A percentile compares a stretch with the other conserved stretches of the same genome.
phyloP scores from a whole-genome alignment of 2,797 vertebrate genomes.

The Odontamblyopus lacepedii region DNA sequence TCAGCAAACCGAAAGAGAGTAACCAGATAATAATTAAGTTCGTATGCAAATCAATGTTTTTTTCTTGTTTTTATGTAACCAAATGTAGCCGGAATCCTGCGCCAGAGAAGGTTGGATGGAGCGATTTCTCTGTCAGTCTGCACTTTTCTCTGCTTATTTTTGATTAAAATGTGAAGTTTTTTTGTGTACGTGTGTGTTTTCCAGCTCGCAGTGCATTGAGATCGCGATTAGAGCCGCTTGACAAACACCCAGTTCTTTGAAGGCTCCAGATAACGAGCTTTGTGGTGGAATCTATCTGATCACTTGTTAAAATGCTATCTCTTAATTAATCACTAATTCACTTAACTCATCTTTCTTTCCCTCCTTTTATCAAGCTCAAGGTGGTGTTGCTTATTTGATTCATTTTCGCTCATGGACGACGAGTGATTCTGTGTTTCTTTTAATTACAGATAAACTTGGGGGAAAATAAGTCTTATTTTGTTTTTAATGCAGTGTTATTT shows the following conservation, averaged over 20 bases:
- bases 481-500: too few species aligned
- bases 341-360: background rate
- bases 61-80: background rate
- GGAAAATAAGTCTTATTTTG: too few species aligned
- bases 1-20: background rate
- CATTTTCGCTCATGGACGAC: background rate
- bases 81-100: conserved; percentile 91
- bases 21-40: background rate
- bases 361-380: background rate
- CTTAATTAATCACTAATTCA: conserved; percentile 2
- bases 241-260: background rate
- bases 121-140: conserved; percentile 11
- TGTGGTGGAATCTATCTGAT: background rate
- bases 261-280: background rate
- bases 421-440: conserved; percentile 18
- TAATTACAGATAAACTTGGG: background rate
- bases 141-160: too few species aligned
- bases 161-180: conserved; percentile 2
- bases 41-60: background rate
- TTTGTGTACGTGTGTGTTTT: background rate
- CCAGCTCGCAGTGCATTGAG: conserved; percentile 6
- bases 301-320: conserved; percentile 1
- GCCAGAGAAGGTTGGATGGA: conserved; percentile 84
- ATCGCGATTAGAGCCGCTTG: background rate
- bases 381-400: background rate